A percentile compares a stretch with the other conserved stretches of the same genome.
Conservation (phyloP, 2,113 vertebrate genomes). For the Etia nguti region DNA sequence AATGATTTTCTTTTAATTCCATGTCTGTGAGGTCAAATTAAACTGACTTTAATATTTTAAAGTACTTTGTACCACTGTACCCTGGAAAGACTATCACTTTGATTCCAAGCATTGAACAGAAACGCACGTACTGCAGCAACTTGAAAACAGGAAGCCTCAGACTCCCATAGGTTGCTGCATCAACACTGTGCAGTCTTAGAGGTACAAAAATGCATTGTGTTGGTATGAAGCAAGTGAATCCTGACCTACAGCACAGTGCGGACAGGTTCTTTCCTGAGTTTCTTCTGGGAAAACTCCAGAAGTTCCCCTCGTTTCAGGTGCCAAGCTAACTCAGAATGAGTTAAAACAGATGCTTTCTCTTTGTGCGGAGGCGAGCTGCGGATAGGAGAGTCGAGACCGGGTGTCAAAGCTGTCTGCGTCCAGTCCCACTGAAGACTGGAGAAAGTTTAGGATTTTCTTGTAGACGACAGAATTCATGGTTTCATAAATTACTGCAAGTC, state of each 20-base stretch:
- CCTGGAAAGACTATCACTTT: neutral
- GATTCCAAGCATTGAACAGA: neutral
- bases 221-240: slow-evolving; percentile 1
- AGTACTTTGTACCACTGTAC: neutral
- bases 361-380: neutral
- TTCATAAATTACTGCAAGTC: neutral
- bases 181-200: neutral
- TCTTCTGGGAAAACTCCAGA: slow-evolving; percentile 6
- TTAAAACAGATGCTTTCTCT: neutral
- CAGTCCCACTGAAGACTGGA: neutral
- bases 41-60: neutral
- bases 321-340: neutral
- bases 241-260: slow-evolving; percentile 20
- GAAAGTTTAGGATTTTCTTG: neutral
- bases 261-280: slow-evolving; percentile 4
- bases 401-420: neutral
- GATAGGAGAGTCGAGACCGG: too few species aligned
- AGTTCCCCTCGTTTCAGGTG: neutral
- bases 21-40: neutral
- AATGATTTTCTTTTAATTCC: neutral
- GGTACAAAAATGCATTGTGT: slow-evolving; percentile 21
- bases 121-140: neutral
- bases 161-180: slow-evolving; percentile 8
- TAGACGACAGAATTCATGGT: neutral
- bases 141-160: slow-evolving; percentile 56